These are phyloP conservation scores for Eumaeus atala DNA, from an alignment of 1,140 invertebrate species.

Conservation along the genomic window DNA sequence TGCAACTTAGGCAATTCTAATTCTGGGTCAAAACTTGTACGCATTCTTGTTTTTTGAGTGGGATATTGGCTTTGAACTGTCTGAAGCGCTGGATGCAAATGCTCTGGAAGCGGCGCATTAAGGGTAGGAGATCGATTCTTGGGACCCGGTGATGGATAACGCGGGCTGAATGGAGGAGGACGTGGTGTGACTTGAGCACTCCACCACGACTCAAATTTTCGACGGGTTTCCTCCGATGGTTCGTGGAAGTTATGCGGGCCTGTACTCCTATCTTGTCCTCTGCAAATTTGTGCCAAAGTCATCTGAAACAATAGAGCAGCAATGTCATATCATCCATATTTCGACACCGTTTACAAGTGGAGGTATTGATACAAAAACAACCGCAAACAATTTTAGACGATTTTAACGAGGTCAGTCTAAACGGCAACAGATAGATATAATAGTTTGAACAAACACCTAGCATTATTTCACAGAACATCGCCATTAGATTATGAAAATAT, in stretches of 20 bases:
- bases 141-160: conserved; percentile 72
- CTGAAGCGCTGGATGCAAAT: conserved; percentile 81
- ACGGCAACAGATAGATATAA: conserved; percentile 65
- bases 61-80: conserved; percentile 83
- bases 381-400: conserved; percentile 63
- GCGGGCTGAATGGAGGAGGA: conserved; percentile 75
- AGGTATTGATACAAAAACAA: conserved; percentile 37
- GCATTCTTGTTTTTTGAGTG: conserved; percentile 92
- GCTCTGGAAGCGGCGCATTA: conserved; percentile 61
- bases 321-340: conserved; percentile 20
- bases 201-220: conserved; percentile 87
- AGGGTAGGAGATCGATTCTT: conserved; percentile 66
- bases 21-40: conserved; percentile 96
- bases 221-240: conserved; percentile 82
- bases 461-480: conserved; percentile 72
- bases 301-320: conserved; percentile 76
- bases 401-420: conserved; percentile 71
- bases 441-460: conserved; percentile 62
- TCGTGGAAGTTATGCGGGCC: conserved; percentile 76
- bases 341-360: neutral
- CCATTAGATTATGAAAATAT: conserved; percentile 75
- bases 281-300: conserved; percentile 84
- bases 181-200: conserved; percentile 78
- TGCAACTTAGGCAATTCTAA: conserved; percentile 95
- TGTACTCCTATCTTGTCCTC: conserved; percentile 76